A percentile compares a stretch with the other conserved stretches of the same genome.
phyloP scores from a whole-genome alignment of 2,888 invertebrate species.

The Cyaniris semiargus region DNA sequence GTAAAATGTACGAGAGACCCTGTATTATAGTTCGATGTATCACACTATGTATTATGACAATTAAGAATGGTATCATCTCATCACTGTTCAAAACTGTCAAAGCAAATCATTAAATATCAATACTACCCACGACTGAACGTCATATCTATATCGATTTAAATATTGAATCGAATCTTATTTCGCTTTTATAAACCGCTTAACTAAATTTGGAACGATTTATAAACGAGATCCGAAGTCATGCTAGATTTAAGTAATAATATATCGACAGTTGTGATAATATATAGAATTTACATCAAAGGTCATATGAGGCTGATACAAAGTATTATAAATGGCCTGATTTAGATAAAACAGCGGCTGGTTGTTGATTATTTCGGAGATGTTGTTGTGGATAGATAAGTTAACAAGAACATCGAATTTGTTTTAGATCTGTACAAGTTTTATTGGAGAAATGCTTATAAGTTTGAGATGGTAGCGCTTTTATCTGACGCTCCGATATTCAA shows the following conservation, averaged over 20 bases:
- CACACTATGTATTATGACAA: neutral
- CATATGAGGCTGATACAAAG: constrained; percentile 54
- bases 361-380: constrained; percentile 9
- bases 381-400: neutral
- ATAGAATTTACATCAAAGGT: constrained; percentile 41
- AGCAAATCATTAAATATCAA: constrained; percentile 31
- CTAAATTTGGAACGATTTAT: constrained; percentile 44
- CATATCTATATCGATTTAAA: constrained; percentile 39
- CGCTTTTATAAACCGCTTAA: constrained; percentile 42
- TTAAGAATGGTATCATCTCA: neutral
- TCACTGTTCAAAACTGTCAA: neutral
- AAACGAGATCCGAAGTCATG: constrained; percentile 43
- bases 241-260: constrained; percentile 42
- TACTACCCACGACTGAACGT: constrained; percentile 27
- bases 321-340: constrained; percentile 54
- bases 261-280: constrained; percentile 42
- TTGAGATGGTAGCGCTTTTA: neutral
- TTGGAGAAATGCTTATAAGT: neutral
- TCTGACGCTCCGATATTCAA: neutral
- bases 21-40: no score
- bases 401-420: constrained; percentile 5
- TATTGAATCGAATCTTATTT: constrained; percentile 41
- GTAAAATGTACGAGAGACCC: no score
- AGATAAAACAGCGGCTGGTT: constrained; percentile 48
- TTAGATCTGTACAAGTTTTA: constrained; percentile 1